Conservation (phyloP, 1,140 invertebrate species). For the Ectropis grisescens region DNA sequence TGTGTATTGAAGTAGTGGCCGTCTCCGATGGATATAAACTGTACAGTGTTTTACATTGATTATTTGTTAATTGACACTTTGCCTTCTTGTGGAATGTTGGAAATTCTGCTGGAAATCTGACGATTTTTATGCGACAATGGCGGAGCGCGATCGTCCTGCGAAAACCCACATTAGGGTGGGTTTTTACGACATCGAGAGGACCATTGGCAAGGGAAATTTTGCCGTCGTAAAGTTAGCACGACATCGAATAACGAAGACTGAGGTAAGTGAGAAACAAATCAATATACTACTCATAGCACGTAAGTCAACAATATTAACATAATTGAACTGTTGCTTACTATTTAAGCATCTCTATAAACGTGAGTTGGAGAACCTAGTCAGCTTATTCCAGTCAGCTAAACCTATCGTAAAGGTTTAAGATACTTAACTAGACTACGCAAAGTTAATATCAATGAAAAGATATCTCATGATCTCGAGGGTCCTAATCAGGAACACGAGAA, state of each 20-base stretch:
- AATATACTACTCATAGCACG: not conserved
- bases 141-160: constrained; percentile 71
- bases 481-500: no score
- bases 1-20: no score
- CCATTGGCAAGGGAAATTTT: constrained; percentile 99
- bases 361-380: no score
- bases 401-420: no score
- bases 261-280: constrained; percentile 75
- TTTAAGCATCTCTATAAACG: no score
- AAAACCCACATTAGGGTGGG: constrained; percentile 92
- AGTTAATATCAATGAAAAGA: no score
- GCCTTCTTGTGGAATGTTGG: constrained; percentile 21
- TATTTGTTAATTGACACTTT: no score
- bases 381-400: no score
- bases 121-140: constrained; percentile 62
- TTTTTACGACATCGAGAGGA: constrained; percentile 96
- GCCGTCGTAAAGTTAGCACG: constrained; percentile 98
- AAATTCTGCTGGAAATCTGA: constrained; percentile 30
- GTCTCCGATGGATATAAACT: constrained; percentile 17
- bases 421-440: no score
- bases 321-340: no score
- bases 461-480: no score
- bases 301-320: not conserved
- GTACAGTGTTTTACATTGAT: constrained; percentile 17
- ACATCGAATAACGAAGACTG: constrained; percentile 97